Evolutionary conservation across 2,888 invertebrate genomes (phyloP).

Genomic region (Carterocephalus palaemon): DNA sequence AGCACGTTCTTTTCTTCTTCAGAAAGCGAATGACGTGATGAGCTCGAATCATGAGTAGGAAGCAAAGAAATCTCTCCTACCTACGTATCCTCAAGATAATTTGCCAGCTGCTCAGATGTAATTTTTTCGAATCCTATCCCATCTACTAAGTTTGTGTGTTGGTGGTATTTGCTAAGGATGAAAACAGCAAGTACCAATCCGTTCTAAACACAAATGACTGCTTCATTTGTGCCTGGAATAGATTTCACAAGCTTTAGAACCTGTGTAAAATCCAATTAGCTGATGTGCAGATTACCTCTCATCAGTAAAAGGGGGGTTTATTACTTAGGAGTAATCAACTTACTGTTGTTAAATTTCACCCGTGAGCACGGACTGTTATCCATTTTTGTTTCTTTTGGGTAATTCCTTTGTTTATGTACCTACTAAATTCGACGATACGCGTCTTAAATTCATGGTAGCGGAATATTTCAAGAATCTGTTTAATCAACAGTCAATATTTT

Average conservation of each 20-base stretch:
- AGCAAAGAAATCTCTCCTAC: too few relatives aligned
- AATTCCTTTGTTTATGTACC: background rate
- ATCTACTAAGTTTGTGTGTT: background rate
- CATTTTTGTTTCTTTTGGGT: background rate
- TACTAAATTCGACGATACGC: background rate
- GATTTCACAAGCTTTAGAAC: too few relatives aligned
- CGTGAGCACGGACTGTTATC: background rate
- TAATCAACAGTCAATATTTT: slow-evolving; percentile 14
- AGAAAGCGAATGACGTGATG: too few relatives aligned
- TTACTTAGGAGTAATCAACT: too few relatives aligned
- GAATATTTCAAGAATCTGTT: slow-evolving; percentile 4
- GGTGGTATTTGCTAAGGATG: slow-evolving; percentile 2
- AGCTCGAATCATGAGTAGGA: too few relatives aligned
- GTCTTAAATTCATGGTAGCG: background rate
- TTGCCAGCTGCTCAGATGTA: too few relatives aligned
- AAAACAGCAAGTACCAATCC: background rate
- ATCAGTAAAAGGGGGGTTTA: too few relatives aligned
- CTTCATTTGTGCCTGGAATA: too few relatives aligned
- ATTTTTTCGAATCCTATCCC: background rate
- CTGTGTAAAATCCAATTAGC: background rate
- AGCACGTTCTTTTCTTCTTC: too few relatives aligned
- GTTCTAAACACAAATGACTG: background rate
- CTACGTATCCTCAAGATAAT: too few relatives aligned
- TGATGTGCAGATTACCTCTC: background rate
- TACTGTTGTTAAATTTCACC: too few relatives aligned